Evolutionary conservation across 2,888 invertebrate species (phyloP).

Genomic region (Hydrotaea cyrtoneurina): DNA sequence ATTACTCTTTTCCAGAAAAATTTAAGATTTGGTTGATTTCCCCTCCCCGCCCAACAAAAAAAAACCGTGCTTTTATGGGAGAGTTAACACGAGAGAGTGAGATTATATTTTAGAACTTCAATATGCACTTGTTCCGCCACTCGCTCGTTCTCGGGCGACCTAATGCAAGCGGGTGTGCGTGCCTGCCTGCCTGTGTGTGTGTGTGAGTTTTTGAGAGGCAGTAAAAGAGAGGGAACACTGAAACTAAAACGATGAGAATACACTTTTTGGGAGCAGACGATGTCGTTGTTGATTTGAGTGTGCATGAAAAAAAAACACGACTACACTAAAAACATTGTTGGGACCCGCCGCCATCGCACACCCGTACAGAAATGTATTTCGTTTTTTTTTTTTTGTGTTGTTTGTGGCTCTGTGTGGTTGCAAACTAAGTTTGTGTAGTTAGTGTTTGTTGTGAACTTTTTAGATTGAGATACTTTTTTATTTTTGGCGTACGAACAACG

Average conservation of each 20-base stretch:
- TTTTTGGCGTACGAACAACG: constrained; percentile 57
- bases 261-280: constrained; percentile 33
- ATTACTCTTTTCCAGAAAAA: not conserved
- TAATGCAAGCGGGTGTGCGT: not conserved
- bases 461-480: constrained; percentile 69
- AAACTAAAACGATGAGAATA: not conserved
- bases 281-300: not conserved
- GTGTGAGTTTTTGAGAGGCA: not conserved
- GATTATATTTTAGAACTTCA: constrained; percentile 1
- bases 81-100: not conserved
- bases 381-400: not conserved
- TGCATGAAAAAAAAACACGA: not conserved
- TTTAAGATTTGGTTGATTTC: too few relatives aligned
- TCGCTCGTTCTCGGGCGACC: too few relatives aligned
- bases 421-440: constrained; percentile 65
- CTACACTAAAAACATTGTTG: constrained; percentile 1
- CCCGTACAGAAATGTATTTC: not conserved
- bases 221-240: constrained; percentile 39
- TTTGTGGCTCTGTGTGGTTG: constrained; percentile 22
- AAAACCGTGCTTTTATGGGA: not conserved
- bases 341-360: not conserved
- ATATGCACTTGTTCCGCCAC: constrained; percentile 10
- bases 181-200: not conserved
- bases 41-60: too few relatives aligned
- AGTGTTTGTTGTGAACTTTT: constrained; percentile 71